Evolutionary conservation across 2,888 invertebrate genomes (phyloP), one percentile per base, ranked within the genome.

Genomic region (Sericinus montela): DNA sequence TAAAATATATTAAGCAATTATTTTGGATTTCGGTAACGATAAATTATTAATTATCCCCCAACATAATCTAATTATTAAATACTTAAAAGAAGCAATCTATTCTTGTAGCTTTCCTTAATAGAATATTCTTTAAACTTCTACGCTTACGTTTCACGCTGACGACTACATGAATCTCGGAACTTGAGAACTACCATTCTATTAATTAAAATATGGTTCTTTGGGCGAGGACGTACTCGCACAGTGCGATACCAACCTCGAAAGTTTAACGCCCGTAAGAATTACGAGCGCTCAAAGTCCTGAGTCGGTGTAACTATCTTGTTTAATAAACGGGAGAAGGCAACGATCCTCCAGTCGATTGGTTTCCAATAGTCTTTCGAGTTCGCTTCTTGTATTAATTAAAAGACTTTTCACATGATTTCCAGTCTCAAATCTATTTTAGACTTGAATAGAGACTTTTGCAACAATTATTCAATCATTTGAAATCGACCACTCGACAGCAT

Each of bases 361-460:
- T 47, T 50, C 50, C 47, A 45, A 53, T 50, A 42, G 46, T 42
- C 54, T 54, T 52, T 55, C 51, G 53, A 48, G 41, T 30, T 37
- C 36, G 43, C 44, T 47, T 47, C 46, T 44, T 44, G 44, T 50
- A 50, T 50, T 47, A 53, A 47, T 47, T 50, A 47, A 43, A 42
- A 47, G 34, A 45, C 40, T 49, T 40, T n/a, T 39, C 25, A 8
- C 25, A 1, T 7, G 7, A 25, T 8, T 25, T 1, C 25, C 1
- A 8, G 7, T 7, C 8, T 4, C 7, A 5, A 6, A 25, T 25
- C 7, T 25, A 25, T 25, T 25, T 25, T 8, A 25, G 25, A 6
- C 25, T 25, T 8, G 6, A 23, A 5, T 25, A 25, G 25, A 8
- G 7, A 25, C 25, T 25, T 25, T 1, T 25, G 8, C 7, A 5